phyloP scores from a whole-genome alignment of 2,797 vertebrate species.

The Rhincodon typus region DNA sequence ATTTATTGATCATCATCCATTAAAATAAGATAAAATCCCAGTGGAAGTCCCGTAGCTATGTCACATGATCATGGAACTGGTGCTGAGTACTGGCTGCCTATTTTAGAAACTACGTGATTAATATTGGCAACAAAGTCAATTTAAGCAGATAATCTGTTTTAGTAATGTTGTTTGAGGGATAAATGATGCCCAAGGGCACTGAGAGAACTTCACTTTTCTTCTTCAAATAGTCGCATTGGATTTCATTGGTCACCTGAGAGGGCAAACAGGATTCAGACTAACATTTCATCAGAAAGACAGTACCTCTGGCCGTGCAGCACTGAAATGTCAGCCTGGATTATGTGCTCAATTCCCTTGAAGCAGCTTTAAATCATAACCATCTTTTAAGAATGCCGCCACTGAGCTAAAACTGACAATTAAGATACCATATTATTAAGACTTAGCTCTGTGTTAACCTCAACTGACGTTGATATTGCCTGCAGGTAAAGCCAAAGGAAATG shows the following conservation, averaged over 20 bases:
- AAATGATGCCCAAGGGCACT: not conserved
- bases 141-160: not conserved
- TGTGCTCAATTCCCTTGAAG: not conserved
- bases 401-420: not conserved
- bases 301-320: not conserved
- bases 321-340: constrained; percentile 1
- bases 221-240: not conserved
- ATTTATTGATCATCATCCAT: not conserved
- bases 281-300: not conserved
- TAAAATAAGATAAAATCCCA: too few species aligned
- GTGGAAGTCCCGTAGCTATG: not conserved
- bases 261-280: not conserved
- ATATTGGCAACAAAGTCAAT: too few species aligned
- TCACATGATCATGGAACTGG: too few species aligned
- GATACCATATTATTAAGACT: not conserved
- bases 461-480: not conserved
- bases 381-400: not conserved
- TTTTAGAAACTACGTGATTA: not conserved
- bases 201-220: not conserved
- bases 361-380: not conserved
- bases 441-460: not conserved
- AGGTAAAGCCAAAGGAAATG: not conserved
- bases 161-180: not conserved
- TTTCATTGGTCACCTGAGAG: not conserved
- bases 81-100: not conserved